Conservation (phyloP, 1,140 invertebrate genomes). For the Drosophila triauraria region DNA sequence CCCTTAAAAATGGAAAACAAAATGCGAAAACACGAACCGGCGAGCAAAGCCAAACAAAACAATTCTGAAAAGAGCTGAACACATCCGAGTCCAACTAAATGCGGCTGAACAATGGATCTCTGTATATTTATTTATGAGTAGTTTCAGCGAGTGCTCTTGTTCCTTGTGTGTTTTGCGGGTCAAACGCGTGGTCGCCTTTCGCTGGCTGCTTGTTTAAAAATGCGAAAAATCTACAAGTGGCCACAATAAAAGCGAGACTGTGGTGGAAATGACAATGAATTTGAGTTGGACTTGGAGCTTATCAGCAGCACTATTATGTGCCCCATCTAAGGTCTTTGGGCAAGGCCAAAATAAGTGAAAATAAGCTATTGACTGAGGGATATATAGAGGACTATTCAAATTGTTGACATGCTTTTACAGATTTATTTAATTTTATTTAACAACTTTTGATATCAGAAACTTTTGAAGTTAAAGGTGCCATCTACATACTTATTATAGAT, state of each 20-base stretch:
- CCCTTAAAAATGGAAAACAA: conserved; percentile 29
- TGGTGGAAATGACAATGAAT: conserved; percentile 68
- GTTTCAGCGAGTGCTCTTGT: conserved; percentile 46
- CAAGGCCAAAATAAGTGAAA: conserved; percentile 16
- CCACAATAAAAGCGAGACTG: conserved; percentile 26
- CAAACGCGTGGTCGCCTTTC: conserved; percentile 72
- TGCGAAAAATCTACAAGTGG: conserved; percentile 79
- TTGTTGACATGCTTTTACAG: not conserved
- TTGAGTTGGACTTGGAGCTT: conserved; percentile 42
- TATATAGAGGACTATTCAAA: not conserved
- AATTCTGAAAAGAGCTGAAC: conserved; percentile 40
- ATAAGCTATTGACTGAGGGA: not conserved
- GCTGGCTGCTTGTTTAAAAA: conserved; percentile 54
- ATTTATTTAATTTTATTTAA: not conserved
- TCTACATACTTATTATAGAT: no score
- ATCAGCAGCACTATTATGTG: conserved; percentile 28
- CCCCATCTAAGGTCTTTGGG: conserved; percentile 23
- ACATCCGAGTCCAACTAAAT: conserved; percentile 32
- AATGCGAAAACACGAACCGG: conserved; percentile 53
- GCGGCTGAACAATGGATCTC: conserved; percentile 53
- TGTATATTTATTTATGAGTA: conserved; percentile 78
- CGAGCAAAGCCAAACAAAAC: conserved; percentile 72
- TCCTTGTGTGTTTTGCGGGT: conserved; percentile 43
- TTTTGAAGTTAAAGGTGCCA: no score
- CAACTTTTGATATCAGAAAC: no score